Evolutionary conservation across 2,888 invertebrate species (phyloP).

Genomic region (Idaea straminata): DNA sequence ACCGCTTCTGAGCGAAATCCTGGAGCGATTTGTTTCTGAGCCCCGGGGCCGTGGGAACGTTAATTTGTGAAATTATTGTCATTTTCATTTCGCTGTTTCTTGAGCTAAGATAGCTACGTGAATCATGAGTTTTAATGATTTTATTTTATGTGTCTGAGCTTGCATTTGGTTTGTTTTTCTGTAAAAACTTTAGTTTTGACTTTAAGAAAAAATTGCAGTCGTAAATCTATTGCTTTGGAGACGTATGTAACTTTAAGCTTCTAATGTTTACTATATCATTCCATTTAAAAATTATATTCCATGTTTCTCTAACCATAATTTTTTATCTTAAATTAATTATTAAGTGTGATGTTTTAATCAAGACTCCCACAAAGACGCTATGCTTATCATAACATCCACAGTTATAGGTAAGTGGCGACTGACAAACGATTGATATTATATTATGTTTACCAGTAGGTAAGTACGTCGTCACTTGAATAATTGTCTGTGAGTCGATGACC

Average conservation of each 20-base stretch:
- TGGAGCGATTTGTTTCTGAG: neutral
- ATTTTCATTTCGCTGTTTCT: neutral
- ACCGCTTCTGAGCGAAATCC: neutral
- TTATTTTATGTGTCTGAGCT: too few species aligned
- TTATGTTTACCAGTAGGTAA: neutral
- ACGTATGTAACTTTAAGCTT: neutral
- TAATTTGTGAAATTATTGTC: neutral
- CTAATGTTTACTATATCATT: too few species aligned
- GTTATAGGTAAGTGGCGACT: neutral
- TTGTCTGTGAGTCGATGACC: conserved; percentile 70
- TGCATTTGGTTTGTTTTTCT: too few species aligned
- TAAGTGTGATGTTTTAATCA: neutral
- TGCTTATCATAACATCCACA: neutral
- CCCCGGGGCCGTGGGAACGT: neutral
- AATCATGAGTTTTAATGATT: too few species aligned
- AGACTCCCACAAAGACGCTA: neutral
- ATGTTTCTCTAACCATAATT: too few species aligned
- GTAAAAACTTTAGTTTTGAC: too few species aligned
- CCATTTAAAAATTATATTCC: too few species aligned
- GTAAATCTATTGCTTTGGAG: neutral
- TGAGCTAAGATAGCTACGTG: neutral
- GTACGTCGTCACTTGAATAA: conserved; percentile 49
- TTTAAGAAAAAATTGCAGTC: neutral
- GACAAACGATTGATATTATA: neutral
- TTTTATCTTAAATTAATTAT: neutral